These are phyloP conservation scores for Lota lota DNA, from an alignment of 2,113 vertebrate species.

Conservation along the genomic window DNA sequence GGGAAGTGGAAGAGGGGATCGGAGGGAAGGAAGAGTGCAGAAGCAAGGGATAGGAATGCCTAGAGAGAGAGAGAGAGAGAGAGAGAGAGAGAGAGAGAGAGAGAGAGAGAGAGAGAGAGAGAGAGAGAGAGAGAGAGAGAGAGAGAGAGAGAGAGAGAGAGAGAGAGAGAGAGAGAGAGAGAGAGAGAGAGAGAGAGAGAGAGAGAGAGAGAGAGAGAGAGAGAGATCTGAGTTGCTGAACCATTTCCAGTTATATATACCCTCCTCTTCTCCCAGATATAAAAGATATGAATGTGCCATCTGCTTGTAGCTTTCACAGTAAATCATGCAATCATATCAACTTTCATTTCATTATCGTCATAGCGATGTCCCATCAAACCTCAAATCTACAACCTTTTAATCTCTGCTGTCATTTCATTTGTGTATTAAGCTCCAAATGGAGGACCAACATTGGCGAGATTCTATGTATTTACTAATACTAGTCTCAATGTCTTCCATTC, in stretches of 20 bases:
- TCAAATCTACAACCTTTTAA: background rate
- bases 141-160: too few relatives aligned
- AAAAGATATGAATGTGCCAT: background rate
- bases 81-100: too few relatives aligned
- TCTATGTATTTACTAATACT: background rate
- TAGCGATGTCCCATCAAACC: background rate
- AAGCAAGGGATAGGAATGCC: background rate
- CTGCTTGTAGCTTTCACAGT: background rate
- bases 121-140: too few relatives aligned
- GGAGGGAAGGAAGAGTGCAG: background rate
- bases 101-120: too few relatives aligned
- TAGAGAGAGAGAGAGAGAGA: too few relatives aligned
- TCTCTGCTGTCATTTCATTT: background rate
- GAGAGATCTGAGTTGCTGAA: too few relatives aligned
- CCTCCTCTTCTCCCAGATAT: background rate
- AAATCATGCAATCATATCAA: background rate
- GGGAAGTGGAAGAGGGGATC: background rate
- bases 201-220: too few relatives aligned
- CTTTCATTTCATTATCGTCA: background rate
- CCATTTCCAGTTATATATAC: too few relatives aligned
- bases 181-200: too few relatives aligned
- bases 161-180: too few relatives aligned
- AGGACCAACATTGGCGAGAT: background rate
- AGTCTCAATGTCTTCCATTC: too few relatives aligned
- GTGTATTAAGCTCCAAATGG: too few relatives aligned